phyloP scores from a whole-genome alignment of 2,113 vertebrate genomes.

The Panthera uncia region DNA sequence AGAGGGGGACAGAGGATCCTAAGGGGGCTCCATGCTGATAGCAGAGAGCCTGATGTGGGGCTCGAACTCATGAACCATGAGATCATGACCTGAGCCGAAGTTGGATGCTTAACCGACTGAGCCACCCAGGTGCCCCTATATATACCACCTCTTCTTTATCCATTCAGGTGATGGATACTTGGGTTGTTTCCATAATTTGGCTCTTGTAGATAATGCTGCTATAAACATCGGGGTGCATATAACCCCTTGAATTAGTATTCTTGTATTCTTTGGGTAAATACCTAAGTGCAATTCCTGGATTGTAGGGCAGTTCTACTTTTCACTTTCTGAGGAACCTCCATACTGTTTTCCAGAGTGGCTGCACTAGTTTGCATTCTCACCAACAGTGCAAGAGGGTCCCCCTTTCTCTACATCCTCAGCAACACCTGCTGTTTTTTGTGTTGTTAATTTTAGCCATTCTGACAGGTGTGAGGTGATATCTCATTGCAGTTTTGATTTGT shows the following conservation, averaged over 20 bases:
- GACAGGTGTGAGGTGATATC: background rate
- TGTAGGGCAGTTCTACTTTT: background rate
- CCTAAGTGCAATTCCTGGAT: background rate
- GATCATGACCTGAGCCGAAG: no score
- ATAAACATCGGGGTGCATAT: background rate
- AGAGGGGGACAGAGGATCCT: no score
- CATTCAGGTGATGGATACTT: background rate
- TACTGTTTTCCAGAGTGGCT: background rate
- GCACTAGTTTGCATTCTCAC: background rate
- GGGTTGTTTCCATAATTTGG: background rate
- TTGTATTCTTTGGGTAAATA: background rate
- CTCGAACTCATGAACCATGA: no score
- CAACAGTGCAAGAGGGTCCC: background rate
- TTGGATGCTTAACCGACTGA: no score
- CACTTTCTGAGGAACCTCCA: background rate
- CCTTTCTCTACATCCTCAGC: background rate
- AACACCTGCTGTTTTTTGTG: background rate
- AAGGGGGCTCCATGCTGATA: no score
- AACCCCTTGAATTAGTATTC: background rate
- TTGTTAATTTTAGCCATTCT: background rate
- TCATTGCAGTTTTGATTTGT: background rate
- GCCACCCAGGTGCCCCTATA: no score
- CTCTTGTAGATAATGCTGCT: background rate
- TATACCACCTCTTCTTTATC: background rate
- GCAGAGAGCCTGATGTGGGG: no score